phyloP scores from a whole-genome alignment of 2,113 vertebrate genomes.

The Colius striatus region DNA sequence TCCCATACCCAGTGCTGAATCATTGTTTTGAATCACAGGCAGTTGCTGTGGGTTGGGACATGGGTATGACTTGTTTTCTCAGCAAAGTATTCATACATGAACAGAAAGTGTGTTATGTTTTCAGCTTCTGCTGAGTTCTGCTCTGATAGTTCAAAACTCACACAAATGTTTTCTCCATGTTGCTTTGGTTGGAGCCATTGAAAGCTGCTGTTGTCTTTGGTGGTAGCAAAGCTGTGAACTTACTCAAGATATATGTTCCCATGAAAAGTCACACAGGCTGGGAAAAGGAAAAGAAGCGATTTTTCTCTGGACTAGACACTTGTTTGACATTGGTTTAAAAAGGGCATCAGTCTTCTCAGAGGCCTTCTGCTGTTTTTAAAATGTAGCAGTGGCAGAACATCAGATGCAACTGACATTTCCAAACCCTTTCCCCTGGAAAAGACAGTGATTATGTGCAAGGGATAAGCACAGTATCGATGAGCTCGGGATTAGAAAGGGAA shows the following conservation, averaged over 20 bases:
- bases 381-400: neutral
- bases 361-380: neutral
- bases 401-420: neutral
- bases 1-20: slow-evolving; percentile 28
- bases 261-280: slow-evolving; percentile 9
- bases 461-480: neutral
- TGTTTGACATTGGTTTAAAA: slow-evolving; percentile 26
- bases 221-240: neutral
- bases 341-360: neutral
- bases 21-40: slow-evolving; percentile 47
- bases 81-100: neutral
- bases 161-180: neutral
- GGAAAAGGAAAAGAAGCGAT: slow-evolving; percentile 8
- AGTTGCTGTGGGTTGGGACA: slow-evolving; percentile 4
- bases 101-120: slow-evolving; percentile 14
- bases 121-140: slow-evolving; percentile 1
- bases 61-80: neutral
- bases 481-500: neutral
- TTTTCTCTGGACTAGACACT: slow-evolving; percentile 2
- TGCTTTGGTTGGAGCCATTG: neutral
- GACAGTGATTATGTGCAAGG: neutral
- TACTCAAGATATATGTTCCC: slow-evolving; percentile 9
- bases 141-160: slow-evolving; percentile 4
- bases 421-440: neutral
- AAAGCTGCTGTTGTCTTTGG: slow-evolving; percentile 10